A percentile compares a stretch with the other conserved stretches of the same genome.
Evolutionary conservation across 1,140 invertebrate species (phyloP).

Genomic region (Plutomurus gul): DNA sequence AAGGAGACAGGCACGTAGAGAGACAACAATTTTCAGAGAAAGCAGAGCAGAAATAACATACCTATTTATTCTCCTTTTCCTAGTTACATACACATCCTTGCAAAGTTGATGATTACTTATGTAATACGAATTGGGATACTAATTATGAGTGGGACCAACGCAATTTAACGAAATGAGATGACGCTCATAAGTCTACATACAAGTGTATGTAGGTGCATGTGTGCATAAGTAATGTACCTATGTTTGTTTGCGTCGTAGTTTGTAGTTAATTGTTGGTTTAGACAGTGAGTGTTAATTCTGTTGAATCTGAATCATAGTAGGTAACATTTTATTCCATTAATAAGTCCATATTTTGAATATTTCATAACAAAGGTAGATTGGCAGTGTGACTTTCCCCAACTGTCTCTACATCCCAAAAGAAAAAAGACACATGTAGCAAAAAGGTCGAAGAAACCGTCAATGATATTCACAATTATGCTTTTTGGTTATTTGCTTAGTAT

Average conservation of each 20-base stretch:
- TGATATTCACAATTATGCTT: neutral
- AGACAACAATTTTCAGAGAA: neutral
- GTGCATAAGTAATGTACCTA: too few relatives aligned
- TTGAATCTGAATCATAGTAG: neutral
- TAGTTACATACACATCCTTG: too few relatives aligned
- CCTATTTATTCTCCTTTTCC: too few relatives aligned
- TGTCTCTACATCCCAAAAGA: neutral
- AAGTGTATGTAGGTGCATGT: too few relatives aligned
- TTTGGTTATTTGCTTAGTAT: too few relatives aligned
- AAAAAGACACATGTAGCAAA: constrained; percentile 1
- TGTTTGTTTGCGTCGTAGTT: too few relatives aligned
- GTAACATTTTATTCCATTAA: neutral
- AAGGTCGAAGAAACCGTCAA: neutral
- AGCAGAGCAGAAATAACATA: neutral
- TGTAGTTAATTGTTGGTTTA: too few relatives aligned
- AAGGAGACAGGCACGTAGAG: neutral
- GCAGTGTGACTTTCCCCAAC: neutral
- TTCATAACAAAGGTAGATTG: neutral
- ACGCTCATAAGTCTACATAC: too few relatives aligned
- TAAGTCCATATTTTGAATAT: neutral
- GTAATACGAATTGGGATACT: too few relatives aligned
- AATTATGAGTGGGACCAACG: too few relatives aligned
- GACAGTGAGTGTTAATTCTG: neutral
- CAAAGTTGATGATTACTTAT: too few relatives aligned
- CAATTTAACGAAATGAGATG: too few relatives aligned